phyloP scores from a whole-genome alignment of 2,888 invertebrate species.

The Lepidocyrtoides sp. region DNA sequence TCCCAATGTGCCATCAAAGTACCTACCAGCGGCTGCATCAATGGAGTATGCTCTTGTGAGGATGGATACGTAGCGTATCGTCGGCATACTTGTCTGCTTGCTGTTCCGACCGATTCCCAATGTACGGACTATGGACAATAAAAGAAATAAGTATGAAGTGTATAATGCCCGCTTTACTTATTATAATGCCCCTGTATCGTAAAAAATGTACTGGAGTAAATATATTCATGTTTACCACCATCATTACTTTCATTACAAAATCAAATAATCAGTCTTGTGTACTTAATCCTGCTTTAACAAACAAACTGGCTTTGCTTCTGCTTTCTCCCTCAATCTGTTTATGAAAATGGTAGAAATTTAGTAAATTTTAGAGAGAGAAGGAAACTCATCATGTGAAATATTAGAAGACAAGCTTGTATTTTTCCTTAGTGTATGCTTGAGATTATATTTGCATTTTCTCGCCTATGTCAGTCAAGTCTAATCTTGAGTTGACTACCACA shows the following conservation, averaged over 20 bases:
- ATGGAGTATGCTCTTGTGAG: conserved; percentile 94
- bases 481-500: background rate
- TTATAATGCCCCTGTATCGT: no score
- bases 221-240: background rate
- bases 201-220: background rate
- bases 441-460: background rate
- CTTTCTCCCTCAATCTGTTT: background rate
- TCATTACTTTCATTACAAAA: background rate
- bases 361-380: background rate
- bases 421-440: background rate
- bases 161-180: no score
- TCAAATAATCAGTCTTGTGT: background rate
- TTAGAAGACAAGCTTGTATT: background rate
- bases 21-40: conserved; percentile 94
- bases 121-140: no score
- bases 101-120: no score
- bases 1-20: conserved; percentile 96
- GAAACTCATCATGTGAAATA: background rate
- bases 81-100: conserved; percentile 96
- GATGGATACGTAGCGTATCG: conserved; percentile 91
- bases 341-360: background rate
- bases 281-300: background rate
- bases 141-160: no score
- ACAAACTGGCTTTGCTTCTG: background rate
- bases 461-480: background rate